These are phyloP conservation scores for Ictalurus punctatus DNA, from an alignment of 2,113 vertebrate genomes.

Conservation along the genomic window DNA sequence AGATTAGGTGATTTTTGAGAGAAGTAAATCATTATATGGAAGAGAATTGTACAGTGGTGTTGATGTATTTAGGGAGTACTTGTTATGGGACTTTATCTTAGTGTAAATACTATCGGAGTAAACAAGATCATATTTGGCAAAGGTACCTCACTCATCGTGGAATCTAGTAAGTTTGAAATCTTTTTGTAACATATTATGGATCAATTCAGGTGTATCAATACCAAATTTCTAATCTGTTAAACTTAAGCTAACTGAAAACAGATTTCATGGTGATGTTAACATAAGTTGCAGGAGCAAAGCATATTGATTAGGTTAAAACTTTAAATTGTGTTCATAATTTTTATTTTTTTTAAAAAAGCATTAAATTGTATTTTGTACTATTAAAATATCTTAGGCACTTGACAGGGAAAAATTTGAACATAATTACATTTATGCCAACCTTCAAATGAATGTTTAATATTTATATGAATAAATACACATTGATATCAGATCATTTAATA, in stretches of 20 bases:
- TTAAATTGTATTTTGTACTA: background rate
- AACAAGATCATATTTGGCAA: conserved; percentile 50
- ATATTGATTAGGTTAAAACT: background rate
- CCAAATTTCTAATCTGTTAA: background rate
- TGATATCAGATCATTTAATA: background rate
- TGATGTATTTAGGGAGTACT: conserved; percentile 19
- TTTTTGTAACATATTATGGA: background rate
- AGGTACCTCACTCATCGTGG: conserved; percentile 31
- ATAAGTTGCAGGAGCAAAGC: background rate
- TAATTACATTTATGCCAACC: background rate
- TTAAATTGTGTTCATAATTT: background rate
- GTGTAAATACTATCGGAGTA: conserved; percentile 56
- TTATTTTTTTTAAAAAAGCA: background rate
- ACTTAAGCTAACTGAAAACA: no score
- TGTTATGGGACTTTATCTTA: conserved; percentile 31
- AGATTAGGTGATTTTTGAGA: background rate
- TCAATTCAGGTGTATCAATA: background rate
- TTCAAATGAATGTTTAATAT: background rate
- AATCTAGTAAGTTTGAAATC: conserved; percentile 42
- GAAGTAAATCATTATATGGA: background rate
- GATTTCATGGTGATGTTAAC: background rate
- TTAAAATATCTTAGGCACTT: background rate
- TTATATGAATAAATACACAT: background rate
- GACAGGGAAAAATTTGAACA: background rate
- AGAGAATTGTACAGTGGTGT: background rate